Evolutionary conservation across 2,797 vertebrate species (phyloP).

Genomic region (Parotocinclus haroldoi): DNA sequence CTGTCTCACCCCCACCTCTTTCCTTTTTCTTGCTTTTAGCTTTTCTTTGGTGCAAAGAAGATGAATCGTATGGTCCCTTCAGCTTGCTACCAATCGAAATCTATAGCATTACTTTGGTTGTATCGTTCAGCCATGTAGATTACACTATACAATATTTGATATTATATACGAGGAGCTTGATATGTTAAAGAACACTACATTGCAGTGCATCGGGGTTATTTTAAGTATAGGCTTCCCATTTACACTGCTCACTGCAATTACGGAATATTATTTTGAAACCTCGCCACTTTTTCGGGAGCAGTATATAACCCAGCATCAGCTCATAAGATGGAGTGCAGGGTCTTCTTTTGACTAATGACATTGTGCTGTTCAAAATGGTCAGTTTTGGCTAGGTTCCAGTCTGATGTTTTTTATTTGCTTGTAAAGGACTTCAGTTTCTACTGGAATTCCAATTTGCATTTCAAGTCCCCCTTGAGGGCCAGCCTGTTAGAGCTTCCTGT

Average conservation of each 20-base stretch:
- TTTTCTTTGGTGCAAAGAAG: constrained; percentile 24
- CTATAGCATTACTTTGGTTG: constrained; percentile 16
- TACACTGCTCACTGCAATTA: no score
- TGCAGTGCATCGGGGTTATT: neutral
- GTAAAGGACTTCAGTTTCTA: constrained; percentile 45
- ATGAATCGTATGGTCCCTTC: constrained; percentile 17
- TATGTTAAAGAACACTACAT: neutral
- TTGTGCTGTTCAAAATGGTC: constrained; percentile 31
- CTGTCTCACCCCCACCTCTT: constrained; percentile 36
- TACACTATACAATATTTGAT: neutral
- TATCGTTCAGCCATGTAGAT: constrained; percentile 3
- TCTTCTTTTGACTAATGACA: constrained; percentile 45
- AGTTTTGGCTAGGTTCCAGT: constrained; percentile 46
- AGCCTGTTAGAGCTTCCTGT: constrained; percentile 52
- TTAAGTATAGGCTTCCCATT: constrained; percentile 15
- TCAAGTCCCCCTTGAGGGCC: constrained; percentile 43
- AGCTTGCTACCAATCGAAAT: constrained; percentile 30
- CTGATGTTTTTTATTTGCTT: constrained; percentile 47
- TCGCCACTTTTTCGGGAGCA: no score
- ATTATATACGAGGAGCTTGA: no score
- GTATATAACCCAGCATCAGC: constrained; percentile 29
- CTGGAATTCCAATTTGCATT: constrained; percentile 55
- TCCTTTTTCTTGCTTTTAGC: constrained; percentile 5
- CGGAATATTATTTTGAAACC: no score
- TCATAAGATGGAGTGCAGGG: constrained; percentile 1